A percentile compares a stretch with the other conserved stretches of the same genome.
phyloP scores from a whole-genome alignment of 92 coral and sea anemone species.

The Hydrozoanthus gracilis region DNA sequence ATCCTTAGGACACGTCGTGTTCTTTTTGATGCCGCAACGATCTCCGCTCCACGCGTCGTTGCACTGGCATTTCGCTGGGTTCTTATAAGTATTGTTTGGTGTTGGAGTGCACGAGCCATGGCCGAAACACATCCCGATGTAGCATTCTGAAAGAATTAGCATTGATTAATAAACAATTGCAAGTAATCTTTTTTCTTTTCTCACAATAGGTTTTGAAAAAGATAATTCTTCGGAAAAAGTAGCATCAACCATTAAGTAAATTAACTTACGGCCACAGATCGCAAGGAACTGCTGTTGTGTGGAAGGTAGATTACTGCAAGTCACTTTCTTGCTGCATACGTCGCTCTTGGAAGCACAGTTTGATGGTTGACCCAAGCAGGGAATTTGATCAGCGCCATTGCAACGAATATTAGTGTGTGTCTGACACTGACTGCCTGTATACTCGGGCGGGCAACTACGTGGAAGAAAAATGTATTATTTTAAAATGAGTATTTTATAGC shows the following conservation, averaged over 20 bases:
- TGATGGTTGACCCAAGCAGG: slow-evolving; percentile 5
- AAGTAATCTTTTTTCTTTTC: background rate
- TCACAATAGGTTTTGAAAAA: background rate
- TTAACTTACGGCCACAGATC: slow-evolving; percentile 29
- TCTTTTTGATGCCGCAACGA: slow-evolving; percentile 72
- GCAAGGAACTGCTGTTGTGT: slow-evolving; percentile 40
- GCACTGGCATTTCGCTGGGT: slow-evolving; percentile 28
- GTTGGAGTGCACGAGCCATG: slow-evolving; percentile 33
- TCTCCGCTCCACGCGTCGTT: slow-evolving; percentile 63
- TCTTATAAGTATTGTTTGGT: background rate
- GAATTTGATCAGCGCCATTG: background rate
- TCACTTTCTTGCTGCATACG: background rate
- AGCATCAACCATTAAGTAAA: background rate
- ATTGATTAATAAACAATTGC: background rate
- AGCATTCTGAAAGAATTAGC: slow-evolving; percentile 17
- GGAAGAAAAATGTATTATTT: too few relatives aligned
- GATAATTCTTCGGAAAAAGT: background rate
- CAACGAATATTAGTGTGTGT: slow-evolving; percentile 20
- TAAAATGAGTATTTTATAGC: too few relatives aligned
- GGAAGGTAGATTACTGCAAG: background rate
- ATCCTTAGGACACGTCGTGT: slow-evolving; percentile 53
- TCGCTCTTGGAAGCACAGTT: slow-evolving; percentile 35
- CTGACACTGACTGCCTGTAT: slow-evolving; percentile 14
- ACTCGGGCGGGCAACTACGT: background rate
- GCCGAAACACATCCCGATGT: slow-evolving; percentile 37